These are phyloP conservation scores for Holotrichia oblita DNA, from an alignment of 1,140 invertebrate genomes.

Conservation along the genomic window DNA sequence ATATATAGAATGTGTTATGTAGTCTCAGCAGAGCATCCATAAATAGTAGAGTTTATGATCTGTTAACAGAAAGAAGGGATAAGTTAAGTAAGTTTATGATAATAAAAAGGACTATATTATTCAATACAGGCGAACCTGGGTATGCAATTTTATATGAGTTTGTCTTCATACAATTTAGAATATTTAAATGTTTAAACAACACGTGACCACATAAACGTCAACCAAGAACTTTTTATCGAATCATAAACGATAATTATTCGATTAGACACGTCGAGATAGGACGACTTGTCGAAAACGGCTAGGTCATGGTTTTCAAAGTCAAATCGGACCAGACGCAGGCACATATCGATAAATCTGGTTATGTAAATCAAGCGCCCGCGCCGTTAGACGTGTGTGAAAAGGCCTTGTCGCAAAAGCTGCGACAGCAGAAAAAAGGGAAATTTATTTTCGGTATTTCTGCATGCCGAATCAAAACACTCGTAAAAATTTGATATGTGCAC, in stretches of 20 bases:
- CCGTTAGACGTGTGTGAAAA: background rate
- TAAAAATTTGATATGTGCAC: slow-evolving; percentile 34
- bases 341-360: slow-evolving; percentile 12
- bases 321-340: slow-evolving; percentile 13
- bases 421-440: slow-evolving; percentile 3
- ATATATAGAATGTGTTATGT: too few species aligned
- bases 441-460: slow-evolving; percentile 16
- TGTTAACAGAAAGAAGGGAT: too few species aligned
- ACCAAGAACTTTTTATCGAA: background rate
- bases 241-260: slow-evolving; percentile 1
- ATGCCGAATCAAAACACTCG: slow-evolving; percentile 16
- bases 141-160: too few species aligned
- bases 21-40: too few species aligned
- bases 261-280: background rate
- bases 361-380: background rate
- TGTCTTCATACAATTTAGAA: too few species aligned
- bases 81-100: too few species aligned
- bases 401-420: background rate
- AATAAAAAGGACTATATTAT: too few species aligned
- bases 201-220: background rate
- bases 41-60: too few species aligned
- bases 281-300: slow-evolving; percentile 9
- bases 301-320: slow-evolving; percentile 31
- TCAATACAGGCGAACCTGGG: too few species aligned
- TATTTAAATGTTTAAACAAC: background rate